Base-by-base conservation (phyloP, 2,797 vertebrate species). In the Neoniphon sammara region DNA sequence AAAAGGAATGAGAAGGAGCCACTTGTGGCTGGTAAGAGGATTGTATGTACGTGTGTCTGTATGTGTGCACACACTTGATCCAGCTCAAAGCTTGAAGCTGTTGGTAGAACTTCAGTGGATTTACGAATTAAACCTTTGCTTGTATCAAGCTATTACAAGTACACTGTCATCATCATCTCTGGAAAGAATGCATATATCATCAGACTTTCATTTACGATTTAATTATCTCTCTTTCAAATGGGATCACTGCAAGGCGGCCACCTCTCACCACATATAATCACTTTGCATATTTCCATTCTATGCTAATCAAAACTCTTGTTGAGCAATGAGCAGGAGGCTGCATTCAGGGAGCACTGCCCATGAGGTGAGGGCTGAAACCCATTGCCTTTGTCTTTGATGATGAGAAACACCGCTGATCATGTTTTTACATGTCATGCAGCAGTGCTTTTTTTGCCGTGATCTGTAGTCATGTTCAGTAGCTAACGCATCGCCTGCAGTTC, bases 161-260 rank as follows among this genome's bases (percentile, higher is more conserved):
- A 70, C 56, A 82, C 68, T 82, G 56, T 64, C 52, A 56, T 68
- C 25, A 56, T 53, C 66, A 66, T 66, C 70, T n/a, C 55, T 23
- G 50, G 64, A 78, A 66, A 80, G 66, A 84, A 69, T 21, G 53
- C 39, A 72, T 66, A 34, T 76, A 84, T 81, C 72, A 87, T 83
- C 66, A 73, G 64, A 46, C 58, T 46, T 64, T 62, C 60, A 12
- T 87, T 81, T 85, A 86, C 25, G 74, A 79, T 91, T 87, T 87
- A 76, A 88, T 91, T 84, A 81, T 78, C 77, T 75, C 14, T 30
- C 49, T 73, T 85, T 70, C 36, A 78, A 85, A 91, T 90, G 81
- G 88, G 85, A 82, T 91, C 86, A 75, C 34, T n/a, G 0, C 53
- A 69, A 63, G 60, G 54, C 59, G 64, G 70, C 83, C 73, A 72